Evolutionary conservation across 2,888 invertebrate genomes (phyloP).

Genomic region (Cosmopolites sordidus): DNA sequence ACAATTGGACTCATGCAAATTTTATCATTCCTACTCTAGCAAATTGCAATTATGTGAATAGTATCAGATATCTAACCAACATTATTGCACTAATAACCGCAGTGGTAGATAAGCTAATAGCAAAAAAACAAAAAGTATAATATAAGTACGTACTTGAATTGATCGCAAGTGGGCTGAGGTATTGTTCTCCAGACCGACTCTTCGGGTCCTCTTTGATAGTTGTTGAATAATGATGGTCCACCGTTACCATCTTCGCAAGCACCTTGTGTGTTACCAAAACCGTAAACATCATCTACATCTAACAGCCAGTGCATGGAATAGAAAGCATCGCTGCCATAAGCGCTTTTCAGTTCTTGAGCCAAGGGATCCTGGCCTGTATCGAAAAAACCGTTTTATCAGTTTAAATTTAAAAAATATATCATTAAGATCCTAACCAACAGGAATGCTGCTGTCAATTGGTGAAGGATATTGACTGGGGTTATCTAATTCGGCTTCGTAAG

Average conservation of each 20-base stretch:
- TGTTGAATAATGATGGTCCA: slow-evolving; percentile 32
- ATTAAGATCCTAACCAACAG: slow-evolving; percentile 10
- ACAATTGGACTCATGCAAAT: too few relatives aligned
- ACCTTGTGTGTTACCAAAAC: slow-evolving; percentile 27
- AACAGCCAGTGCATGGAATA: slow-evolving; percentile 34
- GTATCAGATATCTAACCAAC: too few relatives aligned
- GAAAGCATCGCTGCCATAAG: slow-evolving; percentile 30
- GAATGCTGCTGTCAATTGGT: slow-evolving; percentile 12
- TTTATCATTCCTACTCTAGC: too few relatives aligned
- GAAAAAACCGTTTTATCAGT: neutral
- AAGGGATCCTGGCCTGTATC: slow-evolving; percentile 30
- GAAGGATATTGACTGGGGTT: slow-evolving; percentile 30
- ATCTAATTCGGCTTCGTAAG: slow-evolving; percentile 29
- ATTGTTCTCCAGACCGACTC: slow-evolving; percentile 35
- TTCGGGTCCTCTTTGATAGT: slow-evolving; percentile 32
- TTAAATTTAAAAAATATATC: neutral
- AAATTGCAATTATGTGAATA: too few relatives aligned
- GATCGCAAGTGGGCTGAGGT: slow-evolving; percentile 34
- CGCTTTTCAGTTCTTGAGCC: slow-evolving; percentile 27
- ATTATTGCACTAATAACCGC: too few relatives aligned
- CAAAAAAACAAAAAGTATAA: too few relatives aligned
- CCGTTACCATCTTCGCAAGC: slow-evolving; percentile 24
- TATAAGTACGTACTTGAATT: slow-evolving; percentile 29
- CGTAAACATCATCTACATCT: slow-evolving; percentile 29
- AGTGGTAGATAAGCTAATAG: too few relatives aligned